These are phyloP conservation scores for Sicus ferrugineus DNA, from an alignment of 2,888 invertebrate genomes.

Conservation along the genomic window DNA sequence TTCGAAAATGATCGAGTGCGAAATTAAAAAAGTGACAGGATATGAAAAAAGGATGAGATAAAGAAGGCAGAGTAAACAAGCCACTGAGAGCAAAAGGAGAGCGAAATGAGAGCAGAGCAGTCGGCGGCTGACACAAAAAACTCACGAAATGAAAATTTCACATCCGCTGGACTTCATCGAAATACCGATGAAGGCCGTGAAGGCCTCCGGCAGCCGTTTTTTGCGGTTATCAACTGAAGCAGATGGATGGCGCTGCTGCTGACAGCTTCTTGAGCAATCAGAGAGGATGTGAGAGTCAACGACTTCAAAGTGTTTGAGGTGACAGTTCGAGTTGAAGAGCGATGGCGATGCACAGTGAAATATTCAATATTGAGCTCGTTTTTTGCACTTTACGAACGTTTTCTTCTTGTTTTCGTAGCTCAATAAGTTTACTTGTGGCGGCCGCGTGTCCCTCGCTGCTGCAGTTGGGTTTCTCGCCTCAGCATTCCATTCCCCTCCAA, in stretches of 20 bases:
- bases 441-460: not conserved
- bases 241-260: not conserved
- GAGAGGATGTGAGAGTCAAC: slow-evolving; percentile 1
- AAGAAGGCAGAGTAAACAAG: not conserved
- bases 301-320: slow-evolving; percentile 16
- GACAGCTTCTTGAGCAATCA: slow-evolving; percentile 21
- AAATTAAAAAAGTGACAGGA: not conserved
- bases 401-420: not conserved
- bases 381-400: not conserved
- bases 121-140: not conserved
- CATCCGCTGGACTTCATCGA: no score
- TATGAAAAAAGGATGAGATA: not conserved
- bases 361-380: not conserved
- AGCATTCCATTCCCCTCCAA: not conserved
- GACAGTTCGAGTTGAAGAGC: not conserved
- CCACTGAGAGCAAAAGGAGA: not conserved
- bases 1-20: no score
- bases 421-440: not conserved
- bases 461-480: not conserved
- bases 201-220: no score
- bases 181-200: no score
- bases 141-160: not conserved
- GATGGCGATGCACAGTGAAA: not conserved
- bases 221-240: not conserved
- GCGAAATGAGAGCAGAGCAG: not conserved